Evolutionary conservation across 1,140 invertebrate species (phyloP).

Genomic region (Macrostomum lignano): DNA sequence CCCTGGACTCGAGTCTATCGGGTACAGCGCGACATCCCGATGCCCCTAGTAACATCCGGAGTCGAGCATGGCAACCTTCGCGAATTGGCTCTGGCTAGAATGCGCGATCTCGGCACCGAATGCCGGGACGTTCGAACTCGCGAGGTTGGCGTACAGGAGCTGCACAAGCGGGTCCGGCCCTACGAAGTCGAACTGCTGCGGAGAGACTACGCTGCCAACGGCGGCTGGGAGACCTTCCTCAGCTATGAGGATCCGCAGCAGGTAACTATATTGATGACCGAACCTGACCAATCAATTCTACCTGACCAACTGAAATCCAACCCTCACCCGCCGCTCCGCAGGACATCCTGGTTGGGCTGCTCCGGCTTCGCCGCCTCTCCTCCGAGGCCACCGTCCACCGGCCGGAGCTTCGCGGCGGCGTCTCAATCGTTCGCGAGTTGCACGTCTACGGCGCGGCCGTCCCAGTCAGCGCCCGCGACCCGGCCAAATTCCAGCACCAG

Average conservation of each 20-base stretch:
- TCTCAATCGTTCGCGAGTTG: conserved; percentile 55
- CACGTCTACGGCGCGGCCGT: conserved; percentile 92
- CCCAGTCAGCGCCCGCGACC: conserved; percentile 65
- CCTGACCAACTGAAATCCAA: too few species aligned
- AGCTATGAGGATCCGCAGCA: conserved; percentile 88
- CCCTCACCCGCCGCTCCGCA: too few species aligned
- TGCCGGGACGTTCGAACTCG: conserved; percentile 83
- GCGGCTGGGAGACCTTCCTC: conserved; percentile 92
- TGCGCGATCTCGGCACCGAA: conserved; percentile 74
- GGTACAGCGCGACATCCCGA: conserved; percentile 90
- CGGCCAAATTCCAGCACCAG: conserved; percentile 90
- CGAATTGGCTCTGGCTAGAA: conserved; percentile 69
- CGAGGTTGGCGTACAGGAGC: conserved; percentile 96
- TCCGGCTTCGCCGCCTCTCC: conserved; percentile 69
- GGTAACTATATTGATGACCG: too few species aligned
- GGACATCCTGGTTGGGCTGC: conserved; percentile 74
- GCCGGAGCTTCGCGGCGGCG: conserved; percentile 38
- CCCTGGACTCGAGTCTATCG: conserved; percentile 94
- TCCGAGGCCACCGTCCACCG: conserved; percentile 50
- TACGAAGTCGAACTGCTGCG: conserved; percentile 69
- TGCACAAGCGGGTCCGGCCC: conserved; percentile 73
- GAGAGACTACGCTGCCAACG: conserved; percentile 78
- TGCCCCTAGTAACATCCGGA: conserved; percentile 84
- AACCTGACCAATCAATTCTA: too few species aligned
- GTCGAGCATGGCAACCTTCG: conserved; percentile 92